Evolutionary conservation across 2,113 vertebrate species (phyloP), one percentile per base, ranked within the genome.

Genomic region (Caranx melampygus): DNA sequence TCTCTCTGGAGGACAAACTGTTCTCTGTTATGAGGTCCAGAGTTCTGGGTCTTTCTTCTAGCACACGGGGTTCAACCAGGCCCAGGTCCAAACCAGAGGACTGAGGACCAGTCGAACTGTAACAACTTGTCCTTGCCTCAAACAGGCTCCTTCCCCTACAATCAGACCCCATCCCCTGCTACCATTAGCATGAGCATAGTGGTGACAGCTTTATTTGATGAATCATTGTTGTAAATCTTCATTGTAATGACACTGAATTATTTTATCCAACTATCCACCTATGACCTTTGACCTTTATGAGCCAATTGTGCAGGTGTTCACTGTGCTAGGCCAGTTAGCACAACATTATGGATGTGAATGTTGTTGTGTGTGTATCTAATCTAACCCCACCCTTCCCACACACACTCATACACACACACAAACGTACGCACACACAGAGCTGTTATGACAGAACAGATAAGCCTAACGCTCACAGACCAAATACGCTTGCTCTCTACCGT

Each of bases 371-470:
- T 67, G 14, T 45, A 34, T 42, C 7, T 42, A 9, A 6, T 37
- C 35, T 21, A n/a, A 64, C 34, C 16, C 16, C 12, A 13, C n/a
- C 21, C 10, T 12, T 2, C 51, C 52, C 21, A 60, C 60, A 64
- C 34, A 57, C 20, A 54, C 40, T 63, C 66, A 67, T 31, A 61
- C 20, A 49, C n/a, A n/a, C n/a, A n/a, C n/a, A n/a, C 44, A 45
- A 63, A 57, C 55, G 31, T 66, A 78, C 20, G 78, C 45, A 84
- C 75, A 79, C 67, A 89, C 31, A 55, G n/a, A 72, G 75, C 81
- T 89, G 70, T 91, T 88, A 82, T 90, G 88, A 87, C 79, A 86
- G 33, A 47, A 82, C 67, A n/a, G 88, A 92, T 92, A 93, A 91
- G 86, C 74, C 75, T 45, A 66, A 67, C 45, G 66, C 86, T 91